Evolutionary conservation across 1,140 invertebrate species (phyloP).

Genomic region (Drosophila novamexicana): DNA sequence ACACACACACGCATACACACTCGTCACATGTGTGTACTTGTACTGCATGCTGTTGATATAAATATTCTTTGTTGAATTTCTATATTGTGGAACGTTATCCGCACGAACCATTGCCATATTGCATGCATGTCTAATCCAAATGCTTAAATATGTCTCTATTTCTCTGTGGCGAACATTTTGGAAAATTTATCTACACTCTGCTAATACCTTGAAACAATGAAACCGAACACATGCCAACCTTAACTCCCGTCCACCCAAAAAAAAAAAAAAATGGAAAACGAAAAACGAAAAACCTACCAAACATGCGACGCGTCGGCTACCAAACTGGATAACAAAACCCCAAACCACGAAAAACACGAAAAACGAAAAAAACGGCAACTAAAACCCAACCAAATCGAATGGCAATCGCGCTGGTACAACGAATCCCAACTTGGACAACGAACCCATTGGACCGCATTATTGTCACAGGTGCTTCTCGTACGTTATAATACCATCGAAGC

Average conservation of each 20-base stretch:
- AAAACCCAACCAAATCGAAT: conserved; percentile 43
- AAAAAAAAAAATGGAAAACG: conserved; percentile 35
- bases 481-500: conserved; percentile 84
- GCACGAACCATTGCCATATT: conserved; percentile 51
- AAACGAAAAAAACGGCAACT: conserved; percentile 29
- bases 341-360: conserved; percentile 16
- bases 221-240: conserved; percentile 49
- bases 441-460: conserved; percentile 70
- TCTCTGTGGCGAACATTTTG: conserved; percentile 24
- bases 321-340: conserved; percentile 35
- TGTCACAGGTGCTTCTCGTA: conserved; percentile 85
- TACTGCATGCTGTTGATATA: conserved; percentile 4
- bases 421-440: conserved; percentile 15
- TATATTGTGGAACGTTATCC: conserved; percentile 22
- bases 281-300: conserved; percentile 38
- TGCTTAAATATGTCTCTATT: conserved; percentile 77
- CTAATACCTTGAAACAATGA: conserved; percentile 77
- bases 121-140: conserved; percentile 69
- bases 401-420: conserved; percentile 20
- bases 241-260: conserved; percentile 11
- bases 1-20: conserved; percentile 4
- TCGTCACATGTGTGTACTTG: too few species aligned
- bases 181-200: conserved; percentile 70
- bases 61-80: conserved; percentile 66
- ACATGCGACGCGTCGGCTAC: conserved; percentile 27